Percentiles rank a stretch among this genome's conserved stretches.
Conservation (phyloP, 23 tunicate species). For the Styela clava region DNA sequence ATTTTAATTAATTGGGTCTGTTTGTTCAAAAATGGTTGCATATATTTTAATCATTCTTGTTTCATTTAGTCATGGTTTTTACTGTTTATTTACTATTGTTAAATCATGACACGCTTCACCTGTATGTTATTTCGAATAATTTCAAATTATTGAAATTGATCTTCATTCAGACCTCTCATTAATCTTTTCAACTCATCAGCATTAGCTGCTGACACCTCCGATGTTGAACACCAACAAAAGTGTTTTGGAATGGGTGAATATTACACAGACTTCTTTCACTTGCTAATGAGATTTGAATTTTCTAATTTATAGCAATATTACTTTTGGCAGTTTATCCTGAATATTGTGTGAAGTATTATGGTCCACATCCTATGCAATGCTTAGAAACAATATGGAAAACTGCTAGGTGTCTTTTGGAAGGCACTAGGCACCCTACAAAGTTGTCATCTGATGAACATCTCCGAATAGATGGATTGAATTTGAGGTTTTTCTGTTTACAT, state of each 20-base stretch:
- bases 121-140: no score
- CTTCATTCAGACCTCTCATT: conserved; percentile 6
- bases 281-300: no score
- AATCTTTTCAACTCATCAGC: conserved; percentile 8
- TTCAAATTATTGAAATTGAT: no score
- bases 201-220: conserved; percentile 9
- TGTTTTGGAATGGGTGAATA: conserved; percentile 26
- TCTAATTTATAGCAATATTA: no score
- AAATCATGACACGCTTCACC: no score
- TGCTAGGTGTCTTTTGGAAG: conserved; percentile 6
- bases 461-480: background rate
- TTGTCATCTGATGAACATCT: conserved; percentile 5
- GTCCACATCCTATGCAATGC: conserved; percentile 13
- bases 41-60: no score
- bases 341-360: conserved; percentile 17
- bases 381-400: conserved; percentile 18
- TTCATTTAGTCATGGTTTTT: no score
- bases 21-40: no score
- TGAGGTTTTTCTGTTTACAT: background rate
- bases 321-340: conserved; percentile 36
- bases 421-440: background rate
- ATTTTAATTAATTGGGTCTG: no score
- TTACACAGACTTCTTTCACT: no score
- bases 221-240: background rate
- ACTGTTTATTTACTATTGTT: no score